Evolutionary conservation across 2,888 invertebrate genomes (phyloP).

Genomic region (Ariolimax columbianus): DNA sequence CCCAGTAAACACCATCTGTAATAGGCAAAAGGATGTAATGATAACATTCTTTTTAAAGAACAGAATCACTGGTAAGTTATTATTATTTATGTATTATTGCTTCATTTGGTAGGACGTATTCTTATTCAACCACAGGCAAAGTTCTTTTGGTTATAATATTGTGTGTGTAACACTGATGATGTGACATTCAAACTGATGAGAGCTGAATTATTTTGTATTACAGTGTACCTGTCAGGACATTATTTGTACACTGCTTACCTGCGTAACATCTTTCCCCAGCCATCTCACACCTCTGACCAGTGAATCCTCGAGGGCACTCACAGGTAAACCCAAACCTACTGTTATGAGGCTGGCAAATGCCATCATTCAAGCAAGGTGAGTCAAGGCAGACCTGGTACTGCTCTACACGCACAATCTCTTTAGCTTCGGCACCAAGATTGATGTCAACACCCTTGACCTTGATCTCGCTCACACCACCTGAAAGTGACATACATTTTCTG

Average conservation of each 20-base stretch:
- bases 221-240: too few species aligned
- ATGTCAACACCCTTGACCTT: conserved; percentile 84
- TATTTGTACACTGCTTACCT: conserved; percentile 79
- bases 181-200: too few species aligned
- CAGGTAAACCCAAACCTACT: conserved; percentile 89
- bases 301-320: conserved; percentile 79
- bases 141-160: too few species aligned
- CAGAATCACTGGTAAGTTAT: too few species aligned
- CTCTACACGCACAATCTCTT: conserved; percentile 84
- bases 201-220: too few species aligned
- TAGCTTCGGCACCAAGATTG: conserved; percentile 86
- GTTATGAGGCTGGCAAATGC: conserved; percentile 91
- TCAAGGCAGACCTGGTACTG: conserved; percentile 77
- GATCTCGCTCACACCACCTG: conserved; percentile 90
- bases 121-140: neutral
- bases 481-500: too few species aligned
- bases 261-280: conserved; percentile 90
- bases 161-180: too few species aligned
- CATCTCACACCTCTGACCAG: conserved; percentile 81
- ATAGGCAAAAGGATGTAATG: too few species aligned
- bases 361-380: conserved; percentile 87
- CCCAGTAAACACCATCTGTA: too few species aligned
- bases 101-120: neutral
- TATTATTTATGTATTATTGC: too few species aligned
- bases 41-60: too few species aligned